Evolutionary conservation across 2,888 invertebrate genomes (phyloP).

Genomic region (Mycalesis mineus): DNA sequence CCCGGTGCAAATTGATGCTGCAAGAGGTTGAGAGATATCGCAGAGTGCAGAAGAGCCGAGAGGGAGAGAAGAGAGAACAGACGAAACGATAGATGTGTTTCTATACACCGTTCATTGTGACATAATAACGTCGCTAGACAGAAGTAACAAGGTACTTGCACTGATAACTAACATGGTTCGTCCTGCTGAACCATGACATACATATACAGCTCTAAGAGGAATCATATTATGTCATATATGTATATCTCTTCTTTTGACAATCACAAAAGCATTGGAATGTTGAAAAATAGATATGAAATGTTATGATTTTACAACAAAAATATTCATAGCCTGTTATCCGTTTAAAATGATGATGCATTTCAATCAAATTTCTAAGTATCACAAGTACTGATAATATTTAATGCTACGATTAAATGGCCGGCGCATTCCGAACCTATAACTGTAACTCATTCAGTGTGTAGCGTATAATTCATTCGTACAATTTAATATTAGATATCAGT

Average conservation of each 20-base stretch:
- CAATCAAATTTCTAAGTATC: constrained; percentile 3
- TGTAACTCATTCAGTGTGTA: constrained; percentile 23
- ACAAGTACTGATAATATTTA: constrained; percentile 4
- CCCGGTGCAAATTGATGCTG: constrained; percentile 63
- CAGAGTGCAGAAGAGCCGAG: constrained; percentile 49
- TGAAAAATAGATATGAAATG: constrained; percentile 27
- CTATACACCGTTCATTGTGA: constrained; percentile 40
- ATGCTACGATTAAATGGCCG: constrained; percentile 7
- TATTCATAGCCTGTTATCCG: constrained; percentile 5
- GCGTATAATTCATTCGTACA: constrained; percentile 23
- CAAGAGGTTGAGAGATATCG: constrained; percentile 38
- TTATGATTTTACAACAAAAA: not conserved
- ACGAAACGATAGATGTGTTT: constrained; percentile 57
- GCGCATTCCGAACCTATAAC: constrained; percentile 20
- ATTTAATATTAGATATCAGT: constrained; percentile 33
- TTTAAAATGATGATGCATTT: constrained; percentile 10
- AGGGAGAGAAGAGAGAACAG: constrained; percentile 37
- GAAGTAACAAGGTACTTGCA: constrained; percentile 27
- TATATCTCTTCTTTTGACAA: constrained; percentile 6
- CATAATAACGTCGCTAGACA: constrained; percentile 20
- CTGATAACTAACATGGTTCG: constrained; percentile 30
- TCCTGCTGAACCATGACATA: constrained; percentile 25
- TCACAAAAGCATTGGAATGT: constrained; percentile 26
- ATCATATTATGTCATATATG: not conserved
- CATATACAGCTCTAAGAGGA: constrained; percentile 10